Evolutionary conservation across 2,888 invertebrate genomes (phyloP), one percentile per base, ranked within the genome.

Genomic region (Melolontha melolontha): DNA sequence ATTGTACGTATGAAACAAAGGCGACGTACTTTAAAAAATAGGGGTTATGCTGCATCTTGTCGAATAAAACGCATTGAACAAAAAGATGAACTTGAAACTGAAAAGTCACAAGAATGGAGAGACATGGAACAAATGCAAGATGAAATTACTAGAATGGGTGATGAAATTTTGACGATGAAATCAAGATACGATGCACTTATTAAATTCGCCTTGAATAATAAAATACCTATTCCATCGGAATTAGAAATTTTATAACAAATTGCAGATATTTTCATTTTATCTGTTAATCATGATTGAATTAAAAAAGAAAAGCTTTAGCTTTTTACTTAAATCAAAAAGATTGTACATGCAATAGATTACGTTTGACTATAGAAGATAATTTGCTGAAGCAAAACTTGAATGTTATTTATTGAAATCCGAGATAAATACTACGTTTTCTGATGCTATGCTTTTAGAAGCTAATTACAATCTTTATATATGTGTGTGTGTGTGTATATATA

Each of bases 31-130:
- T 82, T 98, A 0, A 98, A 98, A 82, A 98, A 98, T 83, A 88
- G 98, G 55, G 97, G 97, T 0, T 98, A 98, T 79, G 98, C 98
- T 0, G 94, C 94, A 1, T 94, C 95, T 77, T 97, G 96, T 77
- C 89, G 97, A 0, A 95, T 96, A 72, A 97, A 97, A 81, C 87
- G 97, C 29, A 93, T 96, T 71, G 95, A 96, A 75, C 96, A 96
- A 79, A 96, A 96, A 75, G 96, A 96, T 79, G 95, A 94, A 70
- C 80, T 97, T 57, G 96, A 96, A 80, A 90, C 92, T 0, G 96
- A 96, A 77, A 95, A 95, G 77, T 90, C 92, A 27, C 90, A 91
- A 84, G 90, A 95, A 77, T 90, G 92, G 85, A 86, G 90, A 1
- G 93, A 94, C 72, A 92, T 94, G 87, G 94, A 95, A 74, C 83